These are phyloP conservation scores for Pteromalus puparum DNA, from an alignment of 1,140 invertebrate species.

Conservation along the genomic window DNA sequence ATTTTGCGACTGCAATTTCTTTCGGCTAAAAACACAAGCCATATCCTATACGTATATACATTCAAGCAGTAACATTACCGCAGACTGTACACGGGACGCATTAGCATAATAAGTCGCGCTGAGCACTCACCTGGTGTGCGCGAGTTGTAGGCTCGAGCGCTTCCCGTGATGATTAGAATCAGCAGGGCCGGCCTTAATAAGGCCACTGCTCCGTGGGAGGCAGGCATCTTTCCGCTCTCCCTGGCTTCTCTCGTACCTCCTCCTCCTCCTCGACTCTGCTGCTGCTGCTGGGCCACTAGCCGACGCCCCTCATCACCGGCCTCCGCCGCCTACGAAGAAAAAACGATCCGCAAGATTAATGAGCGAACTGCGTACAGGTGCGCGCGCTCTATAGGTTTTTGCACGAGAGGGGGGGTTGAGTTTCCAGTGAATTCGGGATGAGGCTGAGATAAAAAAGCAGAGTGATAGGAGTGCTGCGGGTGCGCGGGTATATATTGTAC, in stretches of 20 bases:
- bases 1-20: no score
- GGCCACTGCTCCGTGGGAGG: conserved; percentile 59
- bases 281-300: conserved; percentile 59
- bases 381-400: no score
- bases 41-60: no score
- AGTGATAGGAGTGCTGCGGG: no score
- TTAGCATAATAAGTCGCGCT: conserved; percentile 32
- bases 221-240: conserved; percentile 68
- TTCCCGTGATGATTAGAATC: conserved; percentile 72
- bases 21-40: no score
- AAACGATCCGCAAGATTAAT: not conserved
- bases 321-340: conserved; percentile 45
- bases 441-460: no score
- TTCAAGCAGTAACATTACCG: no score
- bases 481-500: no score
- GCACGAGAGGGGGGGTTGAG: no score
- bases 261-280: conserved; percentile 45
- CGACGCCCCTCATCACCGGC: conserved; percentile 74
- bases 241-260: conserved; percentile 59
- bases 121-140: conserved; percentile 71
- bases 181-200: conserved; percentile 68
- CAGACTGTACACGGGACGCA: not conserved
- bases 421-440: no score
- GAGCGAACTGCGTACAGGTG: not conserved
- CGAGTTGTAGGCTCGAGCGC: conserved; percentile 67